Evolutionary conservation across 2,888 invertebrate genomes (phyloP).

Genomic region (Eupithecia dodoneata): DNA sequence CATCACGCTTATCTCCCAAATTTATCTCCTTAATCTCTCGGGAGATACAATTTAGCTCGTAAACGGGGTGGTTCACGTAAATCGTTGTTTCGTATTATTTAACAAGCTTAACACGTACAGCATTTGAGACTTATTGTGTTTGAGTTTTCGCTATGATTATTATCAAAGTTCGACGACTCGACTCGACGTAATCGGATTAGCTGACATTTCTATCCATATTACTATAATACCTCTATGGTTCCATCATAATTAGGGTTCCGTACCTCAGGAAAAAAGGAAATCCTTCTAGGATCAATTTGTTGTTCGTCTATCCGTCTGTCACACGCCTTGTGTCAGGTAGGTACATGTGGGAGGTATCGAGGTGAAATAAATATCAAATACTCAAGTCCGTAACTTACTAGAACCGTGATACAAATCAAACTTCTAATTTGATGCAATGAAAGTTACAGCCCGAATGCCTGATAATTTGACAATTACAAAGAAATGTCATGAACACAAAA

Average conservation of each 20-base stretch:
- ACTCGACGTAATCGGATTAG: not conserved
- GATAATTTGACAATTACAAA: too few species aligned
- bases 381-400: too few species aligned
- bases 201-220: not conserved
- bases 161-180: not conserved
- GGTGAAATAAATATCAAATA: too few species aligned
- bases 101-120: constrained; percentile 5
- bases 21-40: constrained; percentile 16
- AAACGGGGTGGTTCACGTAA: constrained; percentile 20
- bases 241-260: not conserved
- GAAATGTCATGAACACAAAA: too few species aligned
- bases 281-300: too few species aligned
- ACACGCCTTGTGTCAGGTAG: too few species aligned
- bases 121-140: not conserved
- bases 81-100: constrained; percentile 16
- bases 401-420: too few species aligned
- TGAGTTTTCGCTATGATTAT: not conserved
- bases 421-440: too few species aligned
- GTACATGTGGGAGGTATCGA: too few species aligned
- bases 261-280: too few species aligned
- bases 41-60: constrained; percentile 26
- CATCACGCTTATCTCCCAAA: constrained; percentile 23
- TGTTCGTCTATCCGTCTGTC: too few species aligned
- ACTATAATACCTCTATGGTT: not conserved
- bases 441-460: too few species aligned